Evolutionary conservation across 2,113 vertebrate species (phyloP).

Genomic region (Mellivora capensis): DNA sequence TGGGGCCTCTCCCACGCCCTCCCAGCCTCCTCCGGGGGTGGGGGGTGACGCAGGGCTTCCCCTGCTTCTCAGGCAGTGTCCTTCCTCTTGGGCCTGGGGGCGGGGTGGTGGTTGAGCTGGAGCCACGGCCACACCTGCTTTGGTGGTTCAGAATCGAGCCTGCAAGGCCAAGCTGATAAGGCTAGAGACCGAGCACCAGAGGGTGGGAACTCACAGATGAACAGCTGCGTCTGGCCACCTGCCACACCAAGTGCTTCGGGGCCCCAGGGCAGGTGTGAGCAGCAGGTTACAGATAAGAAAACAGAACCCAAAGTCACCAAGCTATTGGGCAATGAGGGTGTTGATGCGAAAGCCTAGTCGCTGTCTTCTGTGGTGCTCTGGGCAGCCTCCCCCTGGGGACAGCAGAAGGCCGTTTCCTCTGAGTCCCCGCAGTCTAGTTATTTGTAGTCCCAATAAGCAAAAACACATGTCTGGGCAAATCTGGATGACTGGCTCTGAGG

Average conservation of each 20-base stretch:
- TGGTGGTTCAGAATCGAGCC: neutral
- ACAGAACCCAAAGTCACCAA: neutral
- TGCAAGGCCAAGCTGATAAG: neutral
- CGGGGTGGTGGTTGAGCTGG: neutral
- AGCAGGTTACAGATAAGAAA: neutral
- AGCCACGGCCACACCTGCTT: neutral
- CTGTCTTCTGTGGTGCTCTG: rapidly evolving
- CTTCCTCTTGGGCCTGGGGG: neutral
- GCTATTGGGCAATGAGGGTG: rapidly evolving
- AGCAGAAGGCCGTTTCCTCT: neutral
- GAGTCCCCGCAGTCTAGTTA: rapidly evolving
- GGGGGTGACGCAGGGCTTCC: neutral
- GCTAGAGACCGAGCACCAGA: neutral
- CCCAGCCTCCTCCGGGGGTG: neutral
- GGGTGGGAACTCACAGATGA: neutral
- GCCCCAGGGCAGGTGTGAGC: neutral
- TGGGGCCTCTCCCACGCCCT: neutral
- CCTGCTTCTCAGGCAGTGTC: neutral
- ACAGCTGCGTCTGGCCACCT: neutral
- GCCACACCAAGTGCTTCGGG: neutral
- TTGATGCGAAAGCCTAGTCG: too few species aligned
- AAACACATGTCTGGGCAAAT: neutral
- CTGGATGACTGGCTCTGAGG: neutral
- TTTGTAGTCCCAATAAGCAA: neutral
- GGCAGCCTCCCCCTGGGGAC: neutral